These are phyloP conservation scores for Tineola bisselliella DNA, from an alignment of 2,888 invertebrate species.

Conservation along the genomic window DNA sequence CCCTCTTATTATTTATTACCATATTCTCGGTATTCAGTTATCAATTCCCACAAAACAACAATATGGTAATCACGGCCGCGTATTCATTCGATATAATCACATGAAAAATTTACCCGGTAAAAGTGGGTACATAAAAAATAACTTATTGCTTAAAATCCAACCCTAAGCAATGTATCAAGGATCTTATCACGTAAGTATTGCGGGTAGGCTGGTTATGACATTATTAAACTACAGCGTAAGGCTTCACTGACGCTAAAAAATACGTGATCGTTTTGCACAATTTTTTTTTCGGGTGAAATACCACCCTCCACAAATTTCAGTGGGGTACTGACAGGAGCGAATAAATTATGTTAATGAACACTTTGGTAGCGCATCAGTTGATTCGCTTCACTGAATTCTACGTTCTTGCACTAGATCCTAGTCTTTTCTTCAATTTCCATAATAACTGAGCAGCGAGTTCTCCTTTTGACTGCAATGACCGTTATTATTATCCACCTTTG, in stretches of 20 bases:
- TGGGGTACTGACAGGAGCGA: constrained; percentile 58
- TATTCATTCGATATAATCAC: constrained; percentile 37
- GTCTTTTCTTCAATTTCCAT: constrained; percentile 50
- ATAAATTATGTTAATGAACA: constrained; percentile 66
- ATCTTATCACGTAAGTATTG: constrained; percentile 41
- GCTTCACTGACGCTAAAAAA: constrained; percentile 50
- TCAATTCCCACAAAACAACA: constrained; percentile 9
- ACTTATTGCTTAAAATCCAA: constrained; percentile 44
- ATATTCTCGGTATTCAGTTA: constrained; percentile 1
- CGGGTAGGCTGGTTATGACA: constrained; percentile 49
- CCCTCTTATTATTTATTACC: neutral
- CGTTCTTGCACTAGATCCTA: neutral
- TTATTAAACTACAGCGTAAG: constrained; percentile 53
- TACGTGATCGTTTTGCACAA: constrained; percentile 61
- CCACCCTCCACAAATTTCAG: constrained; percentile 59
- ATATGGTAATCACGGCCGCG: constrained; percentile 28
- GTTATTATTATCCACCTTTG: neutral
- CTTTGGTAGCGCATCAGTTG: constrained; percentile 58
- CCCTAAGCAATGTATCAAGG: constrained; percentile 39
- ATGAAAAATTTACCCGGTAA: constrained; percentile 33
- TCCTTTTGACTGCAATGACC: constrained; percentile 11
- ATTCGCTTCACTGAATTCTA: constrained; percentile 12
- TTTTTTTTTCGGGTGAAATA: constrained; percentile 47
- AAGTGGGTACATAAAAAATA: constrained; percentile 8
- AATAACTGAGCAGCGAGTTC: constrained; percentile 31